These are phyloP conservation scores for Stigmatopora nigra DNA, from an alignment of 2,113 vertebrate species.

Conservation along the genomic window DNA sequence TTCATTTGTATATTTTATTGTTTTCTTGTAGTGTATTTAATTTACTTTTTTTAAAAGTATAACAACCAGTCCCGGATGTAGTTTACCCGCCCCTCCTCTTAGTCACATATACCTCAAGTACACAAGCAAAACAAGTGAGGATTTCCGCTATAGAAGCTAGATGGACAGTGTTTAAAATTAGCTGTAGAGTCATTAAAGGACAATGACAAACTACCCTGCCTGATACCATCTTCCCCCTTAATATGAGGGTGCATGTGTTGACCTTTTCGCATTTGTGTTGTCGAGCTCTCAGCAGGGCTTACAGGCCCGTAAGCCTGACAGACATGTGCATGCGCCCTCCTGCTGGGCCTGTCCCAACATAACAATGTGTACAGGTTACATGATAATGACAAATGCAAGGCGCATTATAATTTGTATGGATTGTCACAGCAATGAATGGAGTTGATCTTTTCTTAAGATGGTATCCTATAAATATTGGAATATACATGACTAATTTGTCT, in stretches of 20 bases:
- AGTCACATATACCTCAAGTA: background rate
- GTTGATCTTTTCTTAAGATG: background rate
- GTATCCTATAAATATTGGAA: background rate
- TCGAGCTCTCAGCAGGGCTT: slow-evolving; percentile 50
- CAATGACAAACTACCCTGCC: background rate
- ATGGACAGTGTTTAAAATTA: slow-evolving; percentile 37
- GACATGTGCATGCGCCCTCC: slow-evolving; percentile 17
- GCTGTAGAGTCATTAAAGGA: slow-evolving; percentile 27
- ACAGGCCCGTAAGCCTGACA: slow-evolving; percentile 44
- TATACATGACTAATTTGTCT: background rate
- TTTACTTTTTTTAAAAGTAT: background rate
- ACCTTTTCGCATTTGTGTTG: slow-evolving; percentile 29
- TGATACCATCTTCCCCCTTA: slow-evolving; percentile 25
- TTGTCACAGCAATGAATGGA: background rate
- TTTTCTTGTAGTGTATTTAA: too few relatives aligned
- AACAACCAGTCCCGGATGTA: background rate
- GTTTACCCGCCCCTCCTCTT: background rate
- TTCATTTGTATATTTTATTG: background rate
- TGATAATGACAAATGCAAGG: background rate
- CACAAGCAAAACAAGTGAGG: background rate
- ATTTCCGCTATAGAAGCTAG: background rate
- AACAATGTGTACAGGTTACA: background rate
- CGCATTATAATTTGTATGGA: background rate
- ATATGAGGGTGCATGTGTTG: slow-evolving; percentile 38
- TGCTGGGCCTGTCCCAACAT: background rate